A percentile compares a stretch with the other conserved stretches of the same genome.
These are phyloP conservation scores for Molossus alvarezi DNA, from an alignment of 2,797 vertebrate species.

Conservation along the genomic window DNA sequence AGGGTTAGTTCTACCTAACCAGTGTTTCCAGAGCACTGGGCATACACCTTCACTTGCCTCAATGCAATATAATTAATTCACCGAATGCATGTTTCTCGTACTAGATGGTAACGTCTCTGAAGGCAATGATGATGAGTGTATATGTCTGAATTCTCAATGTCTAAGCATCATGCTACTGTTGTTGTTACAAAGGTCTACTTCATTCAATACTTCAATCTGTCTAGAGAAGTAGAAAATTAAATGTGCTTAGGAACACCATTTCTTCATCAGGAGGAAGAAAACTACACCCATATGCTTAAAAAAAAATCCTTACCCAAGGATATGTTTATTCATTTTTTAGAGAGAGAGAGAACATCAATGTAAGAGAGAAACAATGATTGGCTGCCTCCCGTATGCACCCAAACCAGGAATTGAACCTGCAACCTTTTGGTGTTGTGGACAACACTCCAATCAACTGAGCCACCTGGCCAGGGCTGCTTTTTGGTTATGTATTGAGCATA, in stretches of 20 bases:
- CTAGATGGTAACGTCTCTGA: background rate
- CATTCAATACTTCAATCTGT: conserved; percentile 27
- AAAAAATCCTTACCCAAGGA: background rate
- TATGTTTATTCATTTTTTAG: background rate
- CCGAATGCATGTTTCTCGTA: conserved; percentile 14
- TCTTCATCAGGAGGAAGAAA: conserved; percentile 42
- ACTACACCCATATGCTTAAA: background rate
- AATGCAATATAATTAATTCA: background rate
- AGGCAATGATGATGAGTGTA: background rate
- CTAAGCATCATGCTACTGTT: background rate
- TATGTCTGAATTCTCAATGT: background rate
- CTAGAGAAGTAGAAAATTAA: conserved; percentile 19
- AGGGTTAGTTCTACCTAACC: background rate
- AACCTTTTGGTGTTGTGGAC: background rate
- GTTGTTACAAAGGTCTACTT: background rate
- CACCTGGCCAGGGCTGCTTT: background rate
- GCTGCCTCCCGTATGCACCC: background rate
- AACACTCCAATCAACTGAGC: background rate
- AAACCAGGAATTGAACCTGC: background rate
- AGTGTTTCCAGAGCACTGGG: background rate
- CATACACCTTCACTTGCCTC: background rate
- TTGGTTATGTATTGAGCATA: background rate
- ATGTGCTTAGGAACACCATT: conserved; percentile 10
- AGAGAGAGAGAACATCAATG: background rate
- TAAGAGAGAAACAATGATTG: background rate